Percentiles rank a stretch among this genome's conserved stretches.
Evolutionary conservation across 2,888 invertebrate species (phyloP).

Genomic region (Branchipolynoe longqiensis): DNA sequence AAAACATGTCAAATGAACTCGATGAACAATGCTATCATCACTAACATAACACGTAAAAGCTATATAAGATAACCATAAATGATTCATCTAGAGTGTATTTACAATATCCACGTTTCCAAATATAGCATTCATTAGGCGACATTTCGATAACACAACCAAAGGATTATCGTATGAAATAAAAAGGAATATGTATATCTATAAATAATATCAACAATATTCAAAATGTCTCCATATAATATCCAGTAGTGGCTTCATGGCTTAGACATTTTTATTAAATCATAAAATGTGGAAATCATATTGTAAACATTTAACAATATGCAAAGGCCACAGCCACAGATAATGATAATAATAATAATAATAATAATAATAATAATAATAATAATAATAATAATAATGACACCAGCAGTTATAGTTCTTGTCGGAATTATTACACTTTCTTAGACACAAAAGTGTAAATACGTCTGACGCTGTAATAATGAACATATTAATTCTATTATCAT

Average conservation of each 20-base stretch:
- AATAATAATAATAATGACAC: too few relatives aligned
- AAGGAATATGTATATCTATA: too few relatives aligned
- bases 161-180: too few relatives aligned
- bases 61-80: too few relatives aligned
- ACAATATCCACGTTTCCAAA: constrained; percentile 34
- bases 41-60: too few relatives aligned
- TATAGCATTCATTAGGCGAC: background rate
- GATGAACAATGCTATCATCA: too few relatives aligned
- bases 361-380: too few relatives aligned
- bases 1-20: too few relatives aligned
- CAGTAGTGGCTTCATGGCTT: background rate
- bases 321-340: constrained; percentile 13
- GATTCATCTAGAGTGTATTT: constrained; percentile 37
- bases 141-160: background rate
- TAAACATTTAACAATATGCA: constrained; percentile 26
- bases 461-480: constrained; percentile 12
- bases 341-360: too few relatives aligned
- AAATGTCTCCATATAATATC: background rate
- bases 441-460: constrained; percentile 25
- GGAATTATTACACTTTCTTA: constrained; percentile 23
- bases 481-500: too few relatives aligned
- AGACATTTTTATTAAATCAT: background rate
- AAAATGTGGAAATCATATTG: constrained; percentile 20
- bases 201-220: constrained; percentile 16
- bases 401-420: background rate